A percentile compares a stretch with the other conserved stretches of the same genome.
These are phyloP conservation scores for Antrozous pallidus DNA, from an alignment of 2,797 vertebrate genomes.

Conservation along the genomic window DNA sequence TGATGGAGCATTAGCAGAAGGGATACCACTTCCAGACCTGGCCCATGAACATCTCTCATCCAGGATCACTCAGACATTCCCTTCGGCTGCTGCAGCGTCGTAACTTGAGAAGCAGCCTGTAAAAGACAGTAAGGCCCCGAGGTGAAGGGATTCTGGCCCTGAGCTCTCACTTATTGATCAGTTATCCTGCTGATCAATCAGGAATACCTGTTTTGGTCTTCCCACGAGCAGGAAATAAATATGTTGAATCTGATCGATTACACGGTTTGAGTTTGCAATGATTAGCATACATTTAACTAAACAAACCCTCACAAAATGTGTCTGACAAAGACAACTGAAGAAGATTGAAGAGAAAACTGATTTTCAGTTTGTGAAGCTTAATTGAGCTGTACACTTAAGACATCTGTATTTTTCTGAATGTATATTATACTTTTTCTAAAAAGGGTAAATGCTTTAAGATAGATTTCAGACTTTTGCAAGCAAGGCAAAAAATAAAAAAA, in stretches of 20 bases:
- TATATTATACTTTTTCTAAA: not conserved
- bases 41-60: not conserved
- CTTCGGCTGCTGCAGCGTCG: fast-evolving
- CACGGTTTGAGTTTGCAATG: not conserved
- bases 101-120: not conserved
- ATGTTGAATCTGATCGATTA: not conserved
- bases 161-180: not conserved
- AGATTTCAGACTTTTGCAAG: not conserved
- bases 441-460: not conserved
- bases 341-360: not conserved
- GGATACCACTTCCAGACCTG: not conserved
- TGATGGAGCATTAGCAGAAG: not conserved
- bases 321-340: constrained; percentile 5
- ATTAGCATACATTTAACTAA: not conserved
- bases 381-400: not conserved
- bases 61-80: not conserved
- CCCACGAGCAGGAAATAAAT: not conserved
- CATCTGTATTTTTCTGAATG: not conserved
- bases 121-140: not conserved
- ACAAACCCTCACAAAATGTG: not conserved
- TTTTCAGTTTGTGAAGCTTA: not conserved
- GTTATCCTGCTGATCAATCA: not conserved
- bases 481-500: not conserved
- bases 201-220: not conserved
- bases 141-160: not conserved